Evolutionary conservation across 2,888 invertebrate genomes (phyloP), one percentile per base, ranked within the genome.

Genomic region (Encarsia formosa): DNA sequence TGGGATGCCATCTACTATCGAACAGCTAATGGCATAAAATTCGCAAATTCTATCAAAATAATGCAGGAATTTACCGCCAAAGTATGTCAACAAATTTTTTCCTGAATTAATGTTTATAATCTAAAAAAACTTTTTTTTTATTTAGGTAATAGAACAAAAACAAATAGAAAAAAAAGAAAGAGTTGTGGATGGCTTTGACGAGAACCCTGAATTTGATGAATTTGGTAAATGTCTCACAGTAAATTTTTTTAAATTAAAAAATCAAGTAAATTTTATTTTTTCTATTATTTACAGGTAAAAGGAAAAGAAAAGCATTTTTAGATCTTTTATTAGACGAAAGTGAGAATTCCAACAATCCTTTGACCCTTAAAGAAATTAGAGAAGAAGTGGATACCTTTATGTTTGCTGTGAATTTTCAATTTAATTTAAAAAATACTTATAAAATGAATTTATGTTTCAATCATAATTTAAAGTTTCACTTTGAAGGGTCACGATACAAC

Each of bases 341-440:
- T 5, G 32, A 45, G 23, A n/a, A 13, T 11, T 15, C 23, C 29
- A 5, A 38, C 6, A 9, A 16, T 20, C 23, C 41, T 16, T 8
- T 54, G 11, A 31, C 47, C 16, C 15, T 44, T 22, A n/a, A 55
- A 44, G 46, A 55, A 32, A 29, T 55, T 9, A 40, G 44, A 5
- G 34, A 55, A 38, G 55, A 55, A 42, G 84, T 86, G 0, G 83
- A 86, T 59, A 87, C 87, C 0, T 86, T 87, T 60, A 83, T 87
- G 82, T 87, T 87, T 69, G 86, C 81, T 70, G 84, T 83, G 66
- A 37, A 34, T 34, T n/a, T 23, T 29, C 9, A n/a, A 34, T 8
- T 26, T 26, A n/a, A n/a, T n/a, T n/a, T n/a, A n/a, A n/a, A n/a
- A n/a, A n/a, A n/a, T 26, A 26, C 26, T 26, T 6, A 26, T 15